Percentiles rank a stretch among this genome's conserved stretches.
phyloP scores from a whole-genome alignment of 2,888 invertebrate species.

The Empis stercorea region DNA sequence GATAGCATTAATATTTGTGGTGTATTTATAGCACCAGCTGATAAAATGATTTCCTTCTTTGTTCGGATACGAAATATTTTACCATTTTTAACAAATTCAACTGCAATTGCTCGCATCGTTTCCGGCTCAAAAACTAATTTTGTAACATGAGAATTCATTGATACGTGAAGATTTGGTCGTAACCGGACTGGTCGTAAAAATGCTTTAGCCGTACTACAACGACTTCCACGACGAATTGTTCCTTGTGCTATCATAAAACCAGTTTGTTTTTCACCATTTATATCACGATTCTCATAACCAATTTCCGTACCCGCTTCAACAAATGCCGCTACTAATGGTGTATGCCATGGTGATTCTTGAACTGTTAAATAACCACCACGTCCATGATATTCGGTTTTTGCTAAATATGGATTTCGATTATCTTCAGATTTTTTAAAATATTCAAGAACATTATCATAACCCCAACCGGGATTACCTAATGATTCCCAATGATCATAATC shows the following conservation, averaged over 20 bases:
- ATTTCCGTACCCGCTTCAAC: conserved; percentile 69
- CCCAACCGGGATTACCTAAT: conserved; percentile 80
- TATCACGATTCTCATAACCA: conserved; percentile 71
- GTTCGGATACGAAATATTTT: conserved; percentile 56
- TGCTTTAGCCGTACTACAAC: conserved; percentile 81
- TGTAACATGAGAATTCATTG: conserved; percentile 67
- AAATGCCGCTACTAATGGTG: conserved; percentile 69
- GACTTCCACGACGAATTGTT: conserved; percentile 60
- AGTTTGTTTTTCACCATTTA: conserved; percentile 67
- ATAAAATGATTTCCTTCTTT: conserved; percentile 70
- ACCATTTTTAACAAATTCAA: conserved; percentile 67
- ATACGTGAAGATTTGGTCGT: conserved; percentile 66
- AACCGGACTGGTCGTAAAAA: conserved; percentile 66
- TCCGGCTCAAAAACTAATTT: conserved; percentile 59
- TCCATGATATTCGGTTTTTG: conserved; percentile 49
- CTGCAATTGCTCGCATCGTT: conserved; percentile 63
- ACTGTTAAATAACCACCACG: conserved; percentile 63
- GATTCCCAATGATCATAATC: conserved; percentile 86
- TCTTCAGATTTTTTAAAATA: conserved; percentile 88
- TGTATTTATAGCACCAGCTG: conserved; percentile 83
- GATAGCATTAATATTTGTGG: conserved; percentile 88
- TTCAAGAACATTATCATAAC: conserved; percentile 65
- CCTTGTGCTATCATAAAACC: conserved; percentile 76
- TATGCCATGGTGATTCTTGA: conserved; percentile 74
- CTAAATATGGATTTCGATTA: conserved; percentile 72